Evolutionary conservation across 1,140 invertebrate genomes (phyloP), one percentile per base, ranked within the genome.

Genomic region (Zaprionus taronus): DNA sequence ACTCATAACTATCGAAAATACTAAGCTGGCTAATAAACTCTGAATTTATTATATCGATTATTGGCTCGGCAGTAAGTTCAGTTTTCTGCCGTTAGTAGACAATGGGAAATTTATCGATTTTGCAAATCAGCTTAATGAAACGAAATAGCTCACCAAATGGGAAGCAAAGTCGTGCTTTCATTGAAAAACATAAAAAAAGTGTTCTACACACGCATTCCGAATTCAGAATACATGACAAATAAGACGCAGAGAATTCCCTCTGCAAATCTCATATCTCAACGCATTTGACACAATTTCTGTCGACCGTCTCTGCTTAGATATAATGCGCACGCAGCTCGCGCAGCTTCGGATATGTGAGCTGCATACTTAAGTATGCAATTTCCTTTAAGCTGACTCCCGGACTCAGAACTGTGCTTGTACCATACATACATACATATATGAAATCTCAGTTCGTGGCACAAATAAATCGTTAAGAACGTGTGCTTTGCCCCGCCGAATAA

Each of bases 221-320:
- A 24, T 20, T 22, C 36, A 24, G 14, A 26, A 22, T 22, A 41
- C 17, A 36, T 12, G 17, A 17, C 31, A 38, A 36, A 17, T 20
- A 9, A 47, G 41, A 47, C 7, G 7, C 41, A 17, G 2, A 20
- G 9, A 47, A 17, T 47, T 17, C 41, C 41, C 41, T 47, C 41
- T 17, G 9, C 38, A 9, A 56, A 57, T 72, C 55, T 38, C 20
- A 57, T 47, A 44, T 47, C 49, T 64, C 14, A 51, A 53, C 53
- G 47, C 22, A 56, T 61, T 75, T 80, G 76, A 80, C 79, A 80
- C 76, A 78, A 72, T 80, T 80, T 63, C 38, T 60, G 44, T 26
- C 14, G 11, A 24, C 44, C 38, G 56, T 69, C 58, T 77, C 60
- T 75, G 70, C 61, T 79, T 79, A 64, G 62, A 56, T 9, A 47